A percentile compares a stretch with the other conserved stretches of the same genome.
These are phyloP conservation scores for Pangasius krempfi DNA, from an alignment of 2,797 vertebrate species.

Conservation along the genomic window DNA sequence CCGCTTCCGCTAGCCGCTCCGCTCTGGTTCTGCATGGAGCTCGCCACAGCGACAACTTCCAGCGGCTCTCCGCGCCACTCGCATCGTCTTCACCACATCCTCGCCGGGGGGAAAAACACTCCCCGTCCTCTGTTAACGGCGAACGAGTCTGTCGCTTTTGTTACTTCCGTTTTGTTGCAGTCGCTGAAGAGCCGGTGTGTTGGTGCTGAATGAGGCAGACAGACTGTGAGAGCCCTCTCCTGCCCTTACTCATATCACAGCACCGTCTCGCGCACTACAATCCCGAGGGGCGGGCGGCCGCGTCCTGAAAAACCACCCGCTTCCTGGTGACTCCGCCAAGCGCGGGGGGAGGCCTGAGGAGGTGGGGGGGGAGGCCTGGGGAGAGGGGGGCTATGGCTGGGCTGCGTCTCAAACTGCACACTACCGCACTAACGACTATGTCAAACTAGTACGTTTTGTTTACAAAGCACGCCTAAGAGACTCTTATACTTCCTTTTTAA, in stretches of 20 bases:
- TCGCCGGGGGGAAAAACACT: not conserved
- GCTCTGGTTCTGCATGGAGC: slow-evolving; percentile 83
- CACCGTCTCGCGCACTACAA: slow-evolving; percentile 56
- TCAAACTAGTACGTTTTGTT: not conserved
- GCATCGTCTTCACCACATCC: slow-evolving; percentile 51
- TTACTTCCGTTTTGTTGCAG: not conserved
- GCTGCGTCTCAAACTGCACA: slow-evolving; percentile 31
- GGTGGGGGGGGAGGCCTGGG: no score
- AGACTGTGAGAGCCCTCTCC: slow-evolving; percentile 55
- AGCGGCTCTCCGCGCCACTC: slow-evolving; percentile 64
- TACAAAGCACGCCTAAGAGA: not conserved
- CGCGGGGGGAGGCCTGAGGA: not conserved
- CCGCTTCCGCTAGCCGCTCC: slow-evolving; percentile 73
- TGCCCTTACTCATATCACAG: slow-evolving; percentile 25
- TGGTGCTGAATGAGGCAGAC: slow-evolving; percentile 48
- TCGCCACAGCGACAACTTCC: slow-evolving; percentile 71
- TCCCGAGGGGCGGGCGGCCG: slow-evolving; percentile 25
- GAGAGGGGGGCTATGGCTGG: not conserved
- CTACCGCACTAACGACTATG: not conserved
- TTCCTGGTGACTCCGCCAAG: slow-evolving; percentile 15
- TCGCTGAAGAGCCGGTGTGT: slow-evolving; percentile 67
- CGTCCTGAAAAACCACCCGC: slow-evolving; percentile 14
- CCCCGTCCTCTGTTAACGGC: slow-evolving; percentile 36
- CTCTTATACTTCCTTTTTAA: not conserved
- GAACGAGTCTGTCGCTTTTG: not conserved